Conservation (phyloP, 2,797 vertebrate genomes). For the Notolabrus celidotus region DNA sequence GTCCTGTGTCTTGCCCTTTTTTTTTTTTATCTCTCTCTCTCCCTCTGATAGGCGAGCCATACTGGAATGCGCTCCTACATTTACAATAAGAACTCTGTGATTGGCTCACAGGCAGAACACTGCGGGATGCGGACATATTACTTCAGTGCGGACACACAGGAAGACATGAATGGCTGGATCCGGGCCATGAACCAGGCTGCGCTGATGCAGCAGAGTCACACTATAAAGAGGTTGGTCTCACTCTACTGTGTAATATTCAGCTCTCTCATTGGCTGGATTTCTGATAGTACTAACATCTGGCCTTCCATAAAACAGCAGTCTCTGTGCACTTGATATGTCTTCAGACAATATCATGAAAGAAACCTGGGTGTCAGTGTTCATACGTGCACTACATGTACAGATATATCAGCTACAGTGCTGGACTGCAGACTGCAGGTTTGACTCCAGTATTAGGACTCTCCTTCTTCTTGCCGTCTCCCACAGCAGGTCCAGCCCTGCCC, state of each 20-base stretch:
- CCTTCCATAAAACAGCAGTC: slow-evolving; percentile 17
- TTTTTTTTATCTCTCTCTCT: slow-evolving; percentile 25
- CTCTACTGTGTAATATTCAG: slow-evolving; percentile 37
- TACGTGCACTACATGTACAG: neutral
- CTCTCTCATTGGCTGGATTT: slow-evolving; percentile 29
- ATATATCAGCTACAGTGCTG: neutral
- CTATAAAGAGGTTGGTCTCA: slow-evolving; percentile 89
- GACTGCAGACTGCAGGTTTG: slow-evolving; percentile 8
- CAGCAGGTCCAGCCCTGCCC: slow-evolving; percentile 31
- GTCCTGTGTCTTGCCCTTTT: slow-evolving; percentile 19
- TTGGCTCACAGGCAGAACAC: slow-evolving; percentile 95
- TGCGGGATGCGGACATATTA: slow-evolving; percentile 98
- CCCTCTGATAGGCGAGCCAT: slow-evolving; percentile 90
- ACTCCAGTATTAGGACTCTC: slow-evolving; percentile 5
- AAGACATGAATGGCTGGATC: slow-evolving; percentile 98
- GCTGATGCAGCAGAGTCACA: slow-evolving; percentile 94
- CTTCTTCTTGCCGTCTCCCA: slow-evolving; percentile 7
- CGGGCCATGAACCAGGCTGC: slow-evolving; percentile 98
- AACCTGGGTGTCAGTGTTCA: neutral
- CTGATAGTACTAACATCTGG: neutral
- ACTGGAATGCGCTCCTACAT: slow-evolving; percentile 98
- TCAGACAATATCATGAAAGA: slow-evolving; percentile 11
- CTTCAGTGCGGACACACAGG: slow-evolving; percentile 98
- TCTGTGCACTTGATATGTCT: slow-evolving; percentile 16
- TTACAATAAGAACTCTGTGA: slow-evolving; percentile 92